Conservation (phyloP, 1,140 invertebrate genomes). For the Caerostris darwini region DNA sequence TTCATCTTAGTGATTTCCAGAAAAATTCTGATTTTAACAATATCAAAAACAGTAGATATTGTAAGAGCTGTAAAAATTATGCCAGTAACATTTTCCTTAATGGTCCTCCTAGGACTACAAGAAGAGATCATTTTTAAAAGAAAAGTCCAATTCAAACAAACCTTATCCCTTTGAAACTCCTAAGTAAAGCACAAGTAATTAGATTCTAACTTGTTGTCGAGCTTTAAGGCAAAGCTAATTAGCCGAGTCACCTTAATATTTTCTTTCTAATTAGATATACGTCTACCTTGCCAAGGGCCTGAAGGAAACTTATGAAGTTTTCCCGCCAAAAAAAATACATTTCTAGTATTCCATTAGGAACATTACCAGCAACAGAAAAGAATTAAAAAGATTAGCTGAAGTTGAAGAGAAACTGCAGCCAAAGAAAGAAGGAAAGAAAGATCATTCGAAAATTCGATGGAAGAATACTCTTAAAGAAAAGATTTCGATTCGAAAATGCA, state of each 20-base stretch:
- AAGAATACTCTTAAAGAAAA: not conserved
- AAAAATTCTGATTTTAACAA: too few species aligned
- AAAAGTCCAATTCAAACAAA: not conserved
- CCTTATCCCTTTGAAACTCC: not conserved
- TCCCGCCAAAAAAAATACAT: not conserved
- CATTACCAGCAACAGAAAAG: not conserved
- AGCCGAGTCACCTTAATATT: not conserved
- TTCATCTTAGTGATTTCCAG: too few species aligned
- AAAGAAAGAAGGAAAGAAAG: not conserved
- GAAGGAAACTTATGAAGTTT: not conserved
- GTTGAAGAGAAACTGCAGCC: not conserved
- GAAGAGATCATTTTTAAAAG: not conserved
- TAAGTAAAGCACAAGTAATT: not conserved
- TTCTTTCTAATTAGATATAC: not conserved
- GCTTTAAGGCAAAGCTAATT: constrained; percentile 10
- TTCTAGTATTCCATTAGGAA: not conserved
- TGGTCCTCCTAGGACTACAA: too few species aligned
- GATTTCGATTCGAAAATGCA: not conserved
- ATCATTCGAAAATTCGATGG: constrained; percentile 11
- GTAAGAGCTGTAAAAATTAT: too few species aligned
- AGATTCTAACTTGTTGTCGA: not conserved
- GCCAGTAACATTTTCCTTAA: too few species aligned
- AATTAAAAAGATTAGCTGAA: not conserved
- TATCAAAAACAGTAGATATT: too few species aligned
- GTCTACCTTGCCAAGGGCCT: not conserved